Base-by-base conservation (phyloP, 2,888 invertebrate species). In the Tortricodes alternella region DNA sequence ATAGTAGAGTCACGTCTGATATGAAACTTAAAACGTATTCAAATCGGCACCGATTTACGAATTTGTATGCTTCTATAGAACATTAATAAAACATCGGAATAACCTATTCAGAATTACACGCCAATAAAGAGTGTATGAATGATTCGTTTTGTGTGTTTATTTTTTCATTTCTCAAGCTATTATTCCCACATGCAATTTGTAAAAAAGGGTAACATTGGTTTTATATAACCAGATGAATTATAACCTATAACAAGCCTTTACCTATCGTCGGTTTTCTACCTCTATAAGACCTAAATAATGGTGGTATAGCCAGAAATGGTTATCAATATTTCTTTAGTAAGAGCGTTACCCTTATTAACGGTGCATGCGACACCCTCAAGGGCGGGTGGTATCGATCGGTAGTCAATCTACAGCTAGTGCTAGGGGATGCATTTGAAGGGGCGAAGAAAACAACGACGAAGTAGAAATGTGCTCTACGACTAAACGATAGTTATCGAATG, bases 91-190 rank as follows among this genome's bases (percentile, higher is more conserved):
- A 13, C 29, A 5, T 32, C 11, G 23, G 23, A 46, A 53, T 46
- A 53, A 23, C 7, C 53, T 46, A 38, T 53, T 32, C 44, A 53
- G 38, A 32, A 37, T 53, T 37, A 38, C 37, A 53, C 44, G 35
- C 19, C 23, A 53, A 53, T 53, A 39, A 53, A 37, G 27, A 16
- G 24, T 43, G 11, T 34, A 11, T 23, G 23, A 23, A 35, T 35
- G 34, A n/a, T 9, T n/a, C 9, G 29, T 3, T 29, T 29, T 29
- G n/a, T n/a, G n/a, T n/a, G n/a, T n/a, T n/a, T n/a, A n/a, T n/a
- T n/a, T n/a, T n/a, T n/a, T n/a, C n/a, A n/a, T n/a, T n/a, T n/a
- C n/a, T n/a, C n/a, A n/a, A n/a, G n/a, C n/a, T n/a, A n/a, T n/a
- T n/a, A n/a, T n/a, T n/a, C n/a, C n/a, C n/a, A n/a, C n/a, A n/a